phyloP scores from a whole-genome alignment of 92 coral and sea anemone genomes.

The Phenganax subtilis region DNA sequence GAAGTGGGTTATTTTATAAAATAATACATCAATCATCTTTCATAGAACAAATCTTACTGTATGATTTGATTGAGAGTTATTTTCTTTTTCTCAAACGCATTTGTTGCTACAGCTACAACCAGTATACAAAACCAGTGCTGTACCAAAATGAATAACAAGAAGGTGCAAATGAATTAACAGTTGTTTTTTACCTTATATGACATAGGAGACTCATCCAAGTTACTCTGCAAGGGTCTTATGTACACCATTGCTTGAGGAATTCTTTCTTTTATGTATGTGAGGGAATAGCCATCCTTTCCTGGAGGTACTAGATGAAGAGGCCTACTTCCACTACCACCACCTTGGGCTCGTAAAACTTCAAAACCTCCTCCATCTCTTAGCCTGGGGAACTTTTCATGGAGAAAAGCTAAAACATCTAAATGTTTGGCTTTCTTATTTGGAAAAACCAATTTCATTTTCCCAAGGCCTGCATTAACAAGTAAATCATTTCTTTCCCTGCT shows the following conservation, averaged over 20 bases:
- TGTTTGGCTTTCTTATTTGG: slow-evolving; percentile 58
- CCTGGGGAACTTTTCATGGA: slow-evolving; percentile 58
- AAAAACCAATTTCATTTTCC: slow-evolving; percentile 58
- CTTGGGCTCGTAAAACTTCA: slow-evolving; percentile 56
- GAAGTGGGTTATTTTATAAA: too few relatives aligned
- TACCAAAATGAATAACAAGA: slow-evolving; percentile 6
- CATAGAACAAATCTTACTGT: too few relatives aligned
- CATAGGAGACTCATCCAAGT: slow-evolving; percentile 51
- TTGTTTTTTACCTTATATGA: slow-evolving; percentile 34
- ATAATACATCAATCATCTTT: too few relatives aligned
- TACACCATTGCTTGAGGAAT: slow-evolving; percentile 47
- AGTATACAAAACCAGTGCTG: not conserved
- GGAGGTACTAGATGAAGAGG: slow-evolving; percentile 52
- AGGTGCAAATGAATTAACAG: not conserved
- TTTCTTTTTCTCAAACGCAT: too few relatives aligned
- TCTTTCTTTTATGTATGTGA: slow-evolving; percentile 50
- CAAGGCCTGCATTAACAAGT: slow-evolving; percentile 55
- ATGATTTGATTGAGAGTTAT: too few relatives aligned
- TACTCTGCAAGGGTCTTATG: slow-evolving; percentile 54
- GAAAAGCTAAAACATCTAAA: slow-evolving; percentile 45
- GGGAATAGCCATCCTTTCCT: slow-evolving; percentile 56
- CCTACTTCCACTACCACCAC: slow-evolving; percentile 61
- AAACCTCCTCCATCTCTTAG: slow-evolving; percentile 58
- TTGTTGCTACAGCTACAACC: too few relatives aligned
- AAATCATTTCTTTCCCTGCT: slow-evolving; percentile 47